phyloP scores from a whole-genome alignment of 2,888 invertebrate genomes.

The Cistogaster globosa region DNA sequence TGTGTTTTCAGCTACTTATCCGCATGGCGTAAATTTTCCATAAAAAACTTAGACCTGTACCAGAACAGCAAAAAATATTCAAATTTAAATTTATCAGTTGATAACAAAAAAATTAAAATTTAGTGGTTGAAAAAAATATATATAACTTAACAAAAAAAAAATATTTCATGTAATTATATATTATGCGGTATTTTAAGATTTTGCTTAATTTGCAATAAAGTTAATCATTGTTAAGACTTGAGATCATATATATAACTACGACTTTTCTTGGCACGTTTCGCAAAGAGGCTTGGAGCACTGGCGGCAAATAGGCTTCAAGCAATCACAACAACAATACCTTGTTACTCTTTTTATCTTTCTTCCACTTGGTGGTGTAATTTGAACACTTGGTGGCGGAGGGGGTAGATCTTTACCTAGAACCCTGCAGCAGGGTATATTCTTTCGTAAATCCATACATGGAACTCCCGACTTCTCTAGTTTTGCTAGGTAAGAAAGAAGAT shows the following conservation, averaged over 20 bases:
- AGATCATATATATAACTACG: not conserved
- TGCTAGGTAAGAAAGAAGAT: slow-evolving; percentile 19
- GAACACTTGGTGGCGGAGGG: slow-evolving; percentile 22
- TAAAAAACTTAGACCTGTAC: too few species aligned
- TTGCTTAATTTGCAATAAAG: too few species aligned
- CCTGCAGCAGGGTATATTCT: slow-evolving; percentile 16
- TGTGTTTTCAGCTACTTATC: not conserved
- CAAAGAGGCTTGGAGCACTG: slow-evolving; percentile 19
- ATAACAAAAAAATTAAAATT: not conserved
- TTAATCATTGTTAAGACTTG: not conserved
- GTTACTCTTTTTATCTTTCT: slow-evolving; percentile 22
- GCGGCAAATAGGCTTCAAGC: slow-evolving; percentile 2
- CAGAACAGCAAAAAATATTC: not conserved
- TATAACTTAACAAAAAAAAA: too few species aligned
- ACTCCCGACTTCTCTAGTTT: slow-evolving; percentile 29
- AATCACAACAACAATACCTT: slow-evolving; percentile 4
- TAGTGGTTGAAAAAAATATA: not conserved
- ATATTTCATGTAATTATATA: not conserved
- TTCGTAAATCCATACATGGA: slow-evolving; percentile 49
- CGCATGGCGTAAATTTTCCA: not conserved
- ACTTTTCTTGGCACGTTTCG: slow-evolving; percentile 6
- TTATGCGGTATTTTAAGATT: not conserved
- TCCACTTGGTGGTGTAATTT: not conserved
- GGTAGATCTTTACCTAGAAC: slow-evolving; percentile 37
- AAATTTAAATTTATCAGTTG: not conserved